A percentile compares a stretch with the other conserved stretches of the same genome.
Conservation (phyloP, 2,113 vertebrate species). For the Silurus meridionalis region DNA sequence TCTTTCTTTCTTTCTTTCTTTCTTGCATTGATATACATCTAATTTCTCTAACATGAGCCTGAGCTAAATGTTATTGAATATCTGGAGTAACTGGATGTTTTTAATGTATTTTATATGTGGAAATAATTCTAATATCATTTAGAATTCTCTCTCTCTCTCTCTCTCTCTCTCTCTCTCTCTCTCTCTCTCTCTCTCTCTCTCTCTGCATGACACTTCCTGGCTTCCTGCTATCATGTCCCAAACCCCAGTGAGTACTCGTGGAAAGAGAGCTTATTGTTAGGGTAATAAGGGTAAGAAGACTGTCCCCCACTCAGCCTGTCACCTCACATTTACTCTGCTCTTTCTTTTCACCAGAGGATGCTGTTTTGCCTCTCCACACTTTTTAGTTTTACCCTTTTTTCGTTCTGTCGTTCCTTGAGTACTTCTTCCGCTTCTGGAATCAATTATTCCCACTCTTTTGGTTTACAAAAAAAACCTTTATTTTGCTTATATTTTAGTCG, state of each 20-base stretch:
- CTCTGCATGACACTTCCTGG: conserved; percentile 73
- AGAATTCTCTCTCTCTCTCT: not conserved
- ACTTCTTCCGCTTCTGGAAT: conserved; percentile 64
- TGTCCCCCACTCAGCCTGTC: conserved; percentile 76
- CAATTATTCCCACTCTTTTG: conserved; percentile 70
- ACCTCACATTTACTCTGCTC: conserved; percentile 74
- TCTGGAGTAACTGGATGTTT: not conserved
- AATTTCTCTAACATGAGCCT: not conserved
- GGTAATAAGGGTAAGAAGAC: conserved; percentile 74
- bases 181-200: not conserved
- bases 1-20: not conserved
- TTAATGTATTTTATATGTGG: not conserved
- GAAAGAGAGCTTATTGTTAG: conserved; percentile 75
- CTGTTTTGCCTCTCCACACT: conserved; percentile 65
- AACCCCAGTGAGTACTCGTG: conserved; percentile 69
- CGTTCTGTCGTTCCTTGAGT: not conserved
- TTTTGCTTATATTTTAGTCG: conserved; percentile 53
- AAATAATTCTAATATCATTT: not conserved
- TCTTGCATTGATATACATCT: not conserved
- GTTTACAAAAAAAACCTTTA: conserved; percentile 41
- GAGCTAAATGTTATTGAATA: not conserved
- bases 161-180: not conserved
- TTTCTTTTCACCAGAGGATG: conserved; percentile 64
- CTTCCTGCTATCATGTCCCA: conserved; percentile 73
- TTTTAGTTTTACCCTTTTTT: conserved; percentile 57